Conservation (phyloP, 2,113 vertebrate species). For the Strix aluco region DNA sequence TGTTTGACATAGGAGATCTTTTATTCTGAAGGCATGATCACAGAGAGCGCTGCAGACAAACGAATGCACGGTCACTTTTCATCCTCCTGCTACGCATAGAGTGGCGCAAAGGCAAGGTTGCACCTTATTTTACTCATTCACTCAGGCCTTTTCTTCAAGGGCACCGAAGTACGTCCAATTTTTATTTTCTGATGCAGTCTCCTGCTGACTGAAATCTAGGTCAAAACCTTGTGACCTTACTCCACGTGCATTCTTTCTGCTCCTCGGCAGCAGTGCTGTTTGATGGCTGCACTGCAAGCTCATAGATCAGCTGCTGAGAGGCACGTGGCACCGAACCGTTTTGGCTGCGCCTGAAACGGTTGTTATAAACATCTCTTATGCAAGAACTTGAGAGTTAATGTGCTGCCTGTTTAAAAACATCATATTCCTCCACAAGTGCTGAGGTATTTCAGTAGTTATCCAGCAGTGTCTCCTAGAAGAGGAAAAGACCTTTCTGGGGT, state of each 20-base stretch:
- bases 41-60: background rate
- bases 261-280: background rate
- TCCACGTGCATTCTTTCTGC: background rate
- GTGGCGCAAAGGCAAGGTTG: background rate
- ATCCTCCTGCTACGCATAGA: background rate
- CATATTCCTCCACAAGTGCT: background rate
- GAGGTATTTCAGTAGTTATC: background rate
- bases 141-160: slow-evolving; percentile 15
- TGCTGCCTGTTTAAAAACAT: background rate
- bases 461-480: background rate
- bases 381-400: background rate
- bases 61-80: background rate
- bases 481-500: background rate
- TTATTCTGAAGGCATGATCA: background rate
- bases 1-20: background rate
- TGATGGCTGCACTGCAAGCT: background rate
- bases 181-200: slow-evolving; percentile 58
- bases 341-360: background rate
- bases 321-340: background rate
- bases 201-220: slow-evolving; percentile 65
- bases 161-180: slow-evolving; percentile 39
- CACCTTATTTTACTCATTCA: background rate
- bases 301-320: background rate
- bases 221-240: slow-evolving; percentile 56
- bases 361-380: background rate